Evolutionary conservation across 64 coral and sea anemone genomes (phyloP), one percentile per base, ranked within the genome.

Genomic region (Orbicella faveolata): DNA sequence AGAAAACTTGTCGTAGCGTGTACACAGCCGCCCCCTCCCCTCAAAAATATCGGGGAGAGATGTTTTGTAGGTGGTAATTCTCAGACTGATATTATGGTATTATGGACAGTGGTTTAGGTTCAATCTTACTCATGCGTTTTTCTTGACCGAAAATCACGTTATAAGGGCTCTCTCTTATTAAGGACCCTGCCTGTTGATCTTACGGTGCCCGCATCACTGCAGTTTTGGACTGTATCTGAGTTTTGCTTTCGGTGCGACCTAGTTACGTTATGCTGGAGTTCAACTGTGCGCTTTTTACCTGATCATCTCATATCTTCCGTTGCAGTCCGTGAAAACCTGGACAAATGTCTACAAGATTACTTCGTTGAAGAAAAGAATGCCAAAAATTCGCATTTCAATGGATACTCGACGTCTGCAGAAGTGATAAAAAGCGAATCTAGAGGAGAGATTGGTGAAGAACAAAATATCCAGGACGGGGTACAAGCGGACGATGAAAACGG

Each of bases 351-450:
- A 9, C 36, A 70, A 25, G 41, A 72, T 52, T 70, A 85, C 63
- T 69, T 36, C 13, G 65, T 85, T 15, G 23, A 44, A 14, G 17
- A 37, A 70, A 85, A 70, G 37, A 72, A 85, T 21, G 82, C 65
- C 7, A 44, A 65, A 70, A 85, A 85, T 72, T 85, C 82, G 9
- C 82, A 72, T 33, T 62, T 65, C 15, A 72, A 85, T 72, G 20
- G 11, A 65, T 68, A 72, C 65, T 34, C 82, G 2, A 70, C 23
- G 23, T 85, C 36, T 26, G n/a, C 48, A 23, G 19, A 13, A 10
- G 72, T 85, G 17, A 72, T 36, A 39, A 39, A 72, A 52, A 85
- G 82, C 6, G 21, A 20, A 52, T 85, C 82, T 15, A 51, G 82
- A 26, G 82, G 66, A 11, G 37, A 66, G 9, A 44, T 20, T 53